A percentile compares a stretch with the other conserved stretches of the same genome.
Evolutionary conservation across 2,888 invertebrate species (phyloP).

Genomic region (Rosalia funebris): DNA sequence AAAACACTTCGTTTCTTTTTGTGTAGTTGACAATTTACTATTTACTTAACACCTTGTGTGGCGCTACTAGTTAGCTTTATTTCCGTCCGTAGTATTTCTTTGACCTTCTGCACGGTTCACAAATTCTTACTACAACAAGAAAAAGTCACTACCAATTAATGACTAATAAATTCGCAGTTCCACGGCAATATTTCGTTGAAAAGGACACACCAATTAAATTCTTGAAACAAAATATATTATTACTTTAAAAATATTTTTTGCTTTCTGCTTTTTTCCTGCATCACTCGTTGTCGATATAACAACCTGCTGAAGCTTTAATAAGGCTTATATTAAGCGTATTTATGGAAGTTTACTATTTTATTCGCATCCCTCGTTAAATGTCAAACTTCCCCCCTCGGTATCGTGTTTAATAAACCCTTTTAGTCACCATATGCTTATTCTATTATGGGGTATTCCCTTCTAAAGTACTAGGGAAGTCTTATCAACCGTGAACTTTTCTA

Average conservation of each 20-base stretch:
- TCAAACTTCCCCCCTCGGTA: slow-evolving; percentile 51
- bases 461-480: slow-evolving; percentile 12
- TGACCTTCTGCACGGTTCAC: too few species aligned
- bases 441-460: slow-evolving; percentile 40
- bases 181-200: too few species aligned
- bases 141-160: too few species aligned
- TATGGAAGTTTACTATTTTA: slow-evolving; percentile 30
- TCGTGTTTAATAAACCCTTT: slow-evolving; percentile 55
- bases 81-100: too few species aligned
- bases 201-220: too few species aligned
- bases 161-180: too few species aligned
- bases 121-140: too few species aligned
- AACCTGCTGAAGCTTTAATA: slow-evolving; percentile 35
- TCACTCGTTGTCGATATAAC: slow-evolving; percentile 5
- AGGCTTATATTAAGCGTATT: slow-evolving; percentile 32
- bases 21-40: neutral
- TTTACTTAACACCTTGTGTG: neutral
- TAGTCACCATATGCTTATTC: slow-evolving; percentile 53
- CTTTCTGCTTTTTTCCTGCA: too few species aligned
- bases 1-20: slow-evolving; percentile 1
- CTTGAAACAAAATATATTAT: too few species aligned
- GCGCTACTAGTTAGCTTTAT: too few species aligned
- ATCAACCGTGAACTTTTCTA: neutral
- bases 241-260: too few species aligned
- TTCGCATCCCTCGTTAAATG: slow-evolving; percentile 54